Base-by-base conservation (phyloP, 2,113 vertebrate genomes). In the Centropus bengalensis region DNA sequence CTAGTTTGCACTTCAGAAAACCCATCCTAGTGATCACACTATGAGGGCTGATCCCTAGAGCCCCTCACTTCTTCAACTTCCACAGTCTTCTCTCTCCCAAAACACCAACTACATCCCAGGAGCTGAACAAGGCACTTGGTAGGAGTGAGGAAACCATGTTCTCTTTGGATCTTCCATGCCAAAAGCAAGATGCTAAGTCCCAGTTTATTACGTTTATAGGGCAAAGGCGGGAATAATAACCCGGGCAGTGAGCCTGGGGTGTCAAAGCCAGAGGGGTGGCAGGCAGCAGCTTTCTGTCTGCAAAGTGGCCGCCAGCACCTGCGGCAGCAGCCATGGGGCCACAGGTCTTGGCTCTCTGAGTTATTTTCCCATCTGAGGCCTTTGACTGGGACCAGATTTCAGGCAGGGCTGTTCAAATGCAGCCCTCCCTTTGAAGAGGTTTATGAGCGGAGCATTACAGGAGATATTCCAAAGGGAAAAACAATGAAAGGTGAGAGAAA, bases 391-490 rank as follows among this genome's bases (percentile, higher is more conserved):
- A 96, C 86, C 96, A 96, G 86, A 96, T 97, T 97, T 97, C 82
- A 81, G 92, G 94, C 82, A 69, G 77, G 75, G 87, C 80, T 92
- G 73, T 81, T 97, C 86, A 91, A 86, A 75, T 87, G 73, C 56
- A 93, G 81, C 55, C 80, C 69, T 85, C 52, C 38, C 75, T 95
- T 76, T 85, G 92, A 88, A 68, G 89, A 80, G 59, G 90, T 97
- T 97, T 97, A 94, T 85, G 93, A 97, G 93, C 88, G 91, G 96
- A 97, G 95, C 93, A 22, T 94, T 93, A 91, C 89, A 92, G 91
- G 93, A 95, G 93, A 95, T 96, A 93, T 95, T 97, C 96, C 94
- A 88, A 94, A 89, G 95, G 95, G 95, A 92, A 96, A 96, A 94
- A 97, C 89, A 96, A 94, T 94, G 92, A 95, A 80, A 67, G 91